Percentiles rank a stretch among this genome's conserved stretches.
These are phyloP conservation scores for Caenorhabditis inopinata DNA, from an alignment of 1,140 invertebrate species.

Conservation along the genomic window DNA sequence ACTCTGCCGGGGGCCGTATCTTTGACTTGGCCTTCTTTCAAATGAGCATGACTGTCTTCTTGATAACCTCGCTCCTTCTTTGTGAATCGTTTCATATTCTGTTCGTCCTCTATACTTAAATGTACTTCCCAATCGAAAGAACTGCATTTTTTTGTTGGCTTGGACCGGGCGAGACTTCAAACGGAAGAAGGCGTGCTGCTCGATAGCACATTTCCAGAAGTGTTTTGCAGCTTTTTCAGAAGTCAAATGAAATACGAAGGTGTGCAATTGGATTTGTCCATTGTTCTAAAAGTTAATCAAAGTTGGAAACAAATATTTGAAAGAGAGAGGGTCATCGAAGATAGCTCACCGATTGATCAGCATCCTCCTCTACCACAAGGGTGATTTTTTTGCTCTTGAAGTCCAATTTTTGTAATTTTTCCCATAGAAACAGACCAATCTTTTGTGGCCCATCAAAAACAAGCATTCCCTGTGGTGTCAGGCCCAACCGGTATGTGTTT, in stretches of 20 bases:
- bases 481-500: slow-evolving; percentile 84
- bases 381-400: slow-evolving; percentile 63
- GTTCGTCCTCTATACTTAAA: slow-evolving; percentile 63
- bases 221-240: slow-evolving; percentile 97
- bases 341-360: slow-evolving; percentile 55
- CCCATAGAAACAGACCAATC: slow-evolving; percentile 98
- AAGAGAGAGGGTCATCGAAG: neutral
- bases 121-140: slow-evolving; percentile 62
- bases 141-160: slow-evolving; percentile 50
- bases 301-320: no score
- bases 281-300: slow-evolving; percentile 52
- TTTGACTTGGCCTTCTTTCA: slow-evolving; percentile 89
- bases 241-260: slow-evolving; percentile 74
- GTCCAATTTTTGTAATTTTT: slow-evolving; percentile 63
- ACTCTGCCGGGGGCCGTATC: slow-evolving; percentile 85
- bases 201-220: slow-evolving; percentile 95
- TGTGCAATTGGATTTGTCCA: slow-evolving; percentile 63
- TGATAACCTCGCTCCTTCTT: slow-evolving; percentile 46
- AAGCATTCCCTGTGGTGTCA: slow-evolving; percentile 94
- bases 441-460: slow-evolving; percentile 91
- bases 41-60: slow-evolving; percentile 69
- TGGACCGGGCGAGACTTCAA: slow-evolving; percentile 68
- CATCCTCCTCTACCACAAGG: slow-evolving; percentile 64
- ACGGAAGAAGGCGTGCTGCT: slow-evolving; percentile 96
- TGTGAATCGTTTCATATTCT: slow-evolving; percentile 63